These are phyloP conservation scores for Condylostylus longicornis DNA, from an alignment of 1,140 invertebrate genomes.

Conservation along the genomic window DNA sequence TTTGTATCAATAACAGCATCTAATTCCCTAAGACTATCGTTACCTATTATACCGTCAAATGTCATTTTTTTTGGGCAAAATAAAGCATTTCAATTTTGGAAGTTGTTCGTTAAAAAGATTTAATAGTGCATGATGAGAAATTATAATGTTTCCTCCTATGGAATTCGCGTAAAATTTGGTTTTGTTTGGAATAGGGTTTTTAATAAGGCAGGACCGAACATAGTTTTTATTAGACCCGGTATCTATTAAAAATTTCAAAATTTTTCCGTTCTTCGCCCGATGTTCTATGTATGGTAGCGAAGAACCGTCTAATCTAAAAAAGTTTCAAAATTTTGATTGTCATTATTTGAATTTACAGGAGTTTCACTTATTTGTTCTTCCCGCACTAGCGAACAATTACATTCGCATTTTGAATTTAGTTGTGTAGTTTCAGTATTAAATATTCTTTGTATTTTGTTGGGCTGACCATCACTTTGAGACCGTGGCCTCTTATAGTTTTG, in stretches of 20 bases:
- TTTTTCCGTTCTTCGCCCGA: constrained; percentile 2
- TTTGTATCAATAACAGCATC: too few species aligned
- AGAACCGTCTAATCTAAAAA: constrained; percentile 5
- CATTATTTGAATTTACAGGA: too few species aligned
- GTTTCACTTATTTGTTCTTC: too few species aligned
- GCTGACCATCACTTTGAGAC: too few species aligned
- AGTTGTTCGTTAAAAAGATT: constrained; percentile 3
- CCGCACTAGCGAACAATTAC: too few species aligned
- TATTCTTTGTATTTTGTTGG: too few species aligned
- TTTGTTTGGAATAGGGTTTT: background rate
- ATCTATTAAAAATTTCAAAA: constrained; percentile 9
- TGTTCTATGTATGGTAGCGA: constrained; percentile 5
- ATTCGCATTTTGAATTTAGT: too few species aligned
- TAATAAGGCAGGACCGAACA: background rate
- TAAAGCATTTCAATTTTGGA: constrained; percentile 5
- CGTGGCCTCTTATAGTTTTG: too few species aligned
- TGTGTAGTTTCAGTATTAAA: too few species aligned
- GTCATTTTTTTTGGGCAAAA: background rate
- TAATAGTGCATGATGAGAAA: constrained; percentile 6
- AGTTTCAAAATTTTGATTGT: too few species aligned
- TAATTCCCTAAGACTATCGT: constrained; percentile 1
- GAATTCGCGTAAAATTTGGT: constrained; percentile 1
- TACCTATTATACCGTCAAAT: constrained; percentile 1
- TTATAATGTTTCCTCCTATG: constrained; percentile 2
- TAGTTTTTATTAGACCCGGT: constrained; percentile 7